Conservation (phyloP, 2,888 invertebrate species). For the Arctia plantaginis region DNA sequence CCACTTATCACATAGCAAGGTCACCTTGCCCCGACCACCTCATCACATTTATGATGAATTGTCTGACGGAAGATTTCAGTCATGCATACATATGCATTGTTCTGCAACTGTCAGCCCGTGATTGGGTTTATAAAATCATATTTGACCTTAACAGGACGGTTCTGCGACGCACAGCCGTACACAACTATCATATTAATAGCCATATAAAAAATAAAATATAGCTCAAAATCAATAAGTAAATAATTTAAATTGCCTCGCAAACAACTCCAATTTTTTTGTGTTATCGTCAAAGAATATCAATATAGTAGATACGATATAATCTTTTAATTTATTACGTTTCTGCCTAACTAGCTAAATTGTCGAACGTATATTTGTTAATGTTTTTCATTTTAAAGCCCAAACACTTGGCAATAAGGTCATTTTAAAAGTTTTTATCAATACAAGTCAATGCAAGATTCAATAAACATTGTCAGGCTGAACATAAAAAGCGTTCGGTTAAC, state of each 20-base stretch:
- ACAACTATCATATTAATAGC: neutral
- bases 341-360: neutral
- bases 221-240: neutral
- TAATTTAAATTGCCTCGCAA: neutral
- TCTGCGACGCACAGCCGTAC: neutral
- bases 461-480: conserved; percentile 77
- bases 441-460: conserved; percentile 79
- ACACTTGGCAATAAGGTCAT: conserved; percentile 22
- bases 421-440: conserved; percentile 67
- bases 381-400: neutral
- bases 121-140: conserved; percentile 37
- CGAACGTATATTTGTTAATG: neutral
- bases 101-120: conserved; percentile 41
- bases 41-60: conserved; percentile 44
- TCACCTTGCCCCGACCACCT: conserved; percentile 38
- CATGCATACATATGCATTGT: conserved; percentile 48
- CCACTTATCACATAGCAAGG: conserved; percentile 23
- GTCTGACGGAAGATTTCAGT: conserved; percentile 45
- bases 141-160: conserved; percentile 22
- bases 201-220: neutral
- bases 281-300: neutral
- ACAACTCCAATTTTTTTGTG: neutral
- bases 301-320: neutral
- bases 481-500: conserved; percentile 79
- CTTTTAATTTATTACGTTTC: neutral